Conservation (phyloP, 2,888 invertebrate genomes). For the Noctua pronuba region DNA sequence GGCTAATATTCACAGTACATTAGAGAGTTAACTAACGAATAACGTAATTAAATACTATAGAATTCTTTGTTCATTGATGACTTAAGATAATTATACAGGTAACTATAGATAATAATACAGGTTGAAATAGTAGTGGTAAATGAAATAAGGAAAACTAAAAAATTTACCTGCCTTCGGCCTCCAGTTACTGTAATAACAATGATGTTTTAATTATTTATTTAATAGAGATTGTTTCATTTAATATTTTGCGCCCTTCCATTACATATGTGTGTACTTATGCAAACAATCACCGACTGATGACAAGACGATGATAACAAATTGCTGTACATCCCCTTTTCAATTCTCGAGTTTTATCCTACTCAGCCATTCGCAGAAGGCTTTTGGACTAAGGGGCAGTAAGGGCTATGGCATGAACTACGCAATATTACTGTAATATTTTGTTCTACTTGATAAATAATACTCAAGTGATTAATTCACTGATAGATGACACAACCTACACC, state of each 20-base stretch:
- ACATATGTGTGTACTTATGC: background rate
- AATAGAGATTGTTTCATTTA: background rate
- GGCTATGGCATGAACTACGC: background rate
- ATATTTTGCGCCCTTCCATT: background rate
- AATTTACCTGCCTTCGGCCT: background rate
- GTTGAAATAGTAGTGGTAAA: background rate
- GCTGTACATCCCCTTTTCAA: background rate
- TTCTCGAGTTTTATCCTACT: background rate
- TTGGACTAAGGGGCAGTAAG: no score
- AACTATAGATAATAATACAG: no score
- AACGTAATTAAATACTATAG: conserved; percentile 9
- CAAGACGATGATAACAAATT: background rate
- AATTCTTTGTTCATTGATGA: conserved; percentile 16
- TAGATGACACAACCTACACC: background rate
- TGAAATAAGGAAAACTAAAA: background rate
- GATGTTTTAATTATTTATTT: background rate
- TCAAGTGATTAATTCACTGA: background rate
- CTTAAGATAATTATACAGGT: background rate
- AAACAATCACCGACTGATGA: background rate
- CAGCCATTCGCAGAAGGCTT: background rate
- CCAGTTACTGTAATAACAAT: background rate
- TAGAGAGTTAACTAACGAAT: conserved; percentile 23
- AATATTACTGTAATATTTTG: background rate
- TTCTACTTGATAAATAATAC: background rate
- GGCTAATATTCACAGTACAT: conserved; percentile 30